These are phyloP conservation scores for Amblyopsis rosae DNA, from an alignment of 2,113 vertebrate species.

Conservation along the genomic window DNA sequence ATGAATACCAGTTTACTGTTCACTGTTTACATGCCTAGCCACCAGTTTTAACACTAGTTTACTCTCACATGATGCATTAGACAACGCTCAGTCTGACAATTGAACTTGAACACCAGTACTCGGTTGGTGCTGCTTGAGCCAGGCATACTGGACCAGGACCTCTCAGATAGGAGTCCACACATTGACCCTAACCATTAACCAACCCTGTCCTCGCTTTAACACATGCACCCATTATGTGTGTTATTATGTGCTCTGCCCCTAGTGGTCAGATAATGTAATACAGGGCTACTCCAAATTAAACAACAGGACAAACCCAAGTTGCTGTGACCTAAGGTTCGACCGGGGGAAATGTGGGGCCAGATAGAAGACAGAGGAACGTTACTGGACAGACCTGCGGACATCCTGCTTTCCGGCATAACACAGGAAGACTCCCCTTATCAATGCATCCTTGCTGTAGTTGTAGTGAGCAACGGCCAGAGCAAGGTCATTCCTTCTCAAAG, in stretches of 20 bases:
- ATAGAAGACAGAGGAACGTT: neutral
- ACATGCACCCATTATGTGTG: no score
- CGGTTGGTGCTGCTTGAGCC: constrained; percentile 70
- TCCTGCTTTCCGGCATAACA: constrained; percentile 61
- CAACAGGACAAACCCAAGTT: neutral
- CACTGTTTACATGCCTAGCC: constrained; percentile 76
- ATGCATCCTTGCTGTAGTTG: constrained; percentile 31
- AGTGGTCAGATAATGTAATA: no score
- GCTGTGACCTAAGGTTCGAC: constrained; percentile 18
- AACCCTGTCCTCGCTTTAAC: no score
- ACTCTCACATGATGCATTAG: constrained; percentile 71
- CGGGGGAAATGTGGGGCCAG: constrained; percentile 19
- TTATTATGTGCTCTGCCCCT: no score
- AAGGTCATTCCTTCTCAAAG: constrained; percentile 11
- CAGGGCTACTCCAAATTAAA: no score
- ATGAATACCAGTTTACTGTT: constrained; percentile 77
- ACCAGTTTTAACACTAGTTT: constrained; percentile 74
- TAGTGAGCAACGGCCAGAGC: constrained; percentile 30
- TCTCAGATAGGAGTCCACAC: constrained; percentile 20
- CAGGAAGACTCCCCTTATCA: constrained; percentile 56
- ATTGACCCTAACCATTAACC: no score
- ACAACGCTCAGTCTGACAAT: constrained; percentile 46
- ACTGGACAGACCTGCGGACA: constrained; percentile 57
- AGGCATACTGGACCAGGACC: constrained; percentile 36
- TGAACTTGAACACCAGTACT: constrained; percentile 41